A percentile compares a stretch with the other conserved stretches of the same genome.
Evolutionary conservation across 2,113 vertebrate species (phyloP).

Genomic region (Uria aalge): DNA sequence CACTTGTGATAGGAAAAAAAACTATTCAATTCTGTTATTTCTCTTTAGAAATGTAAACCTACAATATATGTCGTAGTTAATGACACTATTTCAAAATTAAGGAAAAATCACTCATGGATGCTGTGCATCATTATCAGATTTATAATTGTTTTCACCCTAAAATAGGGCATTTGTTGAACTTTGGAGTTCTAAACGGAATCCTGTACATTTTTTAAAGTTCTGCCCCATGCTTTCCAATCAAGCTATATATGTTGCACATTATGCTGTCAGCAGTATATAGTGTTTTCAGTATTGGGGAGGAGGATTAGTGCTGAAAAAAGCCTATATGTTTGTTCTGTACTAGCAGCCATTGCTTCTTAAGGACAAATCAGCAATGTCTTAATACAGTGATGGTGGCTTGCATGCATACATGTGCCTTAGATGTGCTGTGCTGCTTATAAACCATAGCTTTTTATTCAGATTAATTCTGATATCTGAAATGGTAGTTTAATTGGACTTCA

Average conservation of each 20-base stretch:
- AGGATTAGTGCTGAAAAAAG: conserved; percentile 65
- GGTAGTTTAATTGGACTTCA: conserved; percentile 61
- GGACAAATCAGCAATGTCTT: conserved; percentile 51
- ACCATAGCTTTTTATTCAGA: conserved; percentile 69
- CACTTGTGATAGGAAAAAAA: conserved; percentile 83
- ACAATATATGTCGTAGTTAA: conserved; percentile 78
- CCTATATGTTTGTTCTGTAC: conserved; percentile 59
- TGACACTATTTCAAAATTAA: conserved; percentile 79
- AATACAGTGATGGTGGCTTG: conserved; percentile 69
- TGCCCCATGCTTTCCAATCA: conserved; percentile 75
- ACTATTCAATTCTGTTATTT: conserved; percentile 79
- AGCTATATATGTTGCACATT: conserved; percentile 73
- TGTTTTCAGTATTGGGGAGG: conserved; percentile 67
- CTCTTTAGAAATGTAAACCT: conserved; percentile 86
- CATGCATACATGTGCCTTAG: conserved; percentile 80
- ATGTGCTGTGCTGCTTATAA: conserved; percentile 74
- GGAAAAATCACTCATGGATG: conserved; percentile 80
- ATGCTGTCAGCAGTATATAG: conserved; percentile 67
- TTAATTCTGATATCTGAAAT: conserved; percentile 61
- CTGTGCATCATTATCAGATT: conserved; percentile 83
- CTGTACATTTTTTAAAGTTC: conserved; percentile 79
- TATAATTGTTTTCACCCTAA: conserved; percentile 84
- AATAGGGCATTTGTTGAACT: conserved; percentile 86
- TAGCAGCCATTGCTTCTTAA: conserved; percentile 58
- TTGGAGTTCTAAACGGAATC: conserved; percentile 82